Base-by-base conservation (phyloP, 2,888 invertebrate species). In the Brachypalpus laphriformis region DNA sequence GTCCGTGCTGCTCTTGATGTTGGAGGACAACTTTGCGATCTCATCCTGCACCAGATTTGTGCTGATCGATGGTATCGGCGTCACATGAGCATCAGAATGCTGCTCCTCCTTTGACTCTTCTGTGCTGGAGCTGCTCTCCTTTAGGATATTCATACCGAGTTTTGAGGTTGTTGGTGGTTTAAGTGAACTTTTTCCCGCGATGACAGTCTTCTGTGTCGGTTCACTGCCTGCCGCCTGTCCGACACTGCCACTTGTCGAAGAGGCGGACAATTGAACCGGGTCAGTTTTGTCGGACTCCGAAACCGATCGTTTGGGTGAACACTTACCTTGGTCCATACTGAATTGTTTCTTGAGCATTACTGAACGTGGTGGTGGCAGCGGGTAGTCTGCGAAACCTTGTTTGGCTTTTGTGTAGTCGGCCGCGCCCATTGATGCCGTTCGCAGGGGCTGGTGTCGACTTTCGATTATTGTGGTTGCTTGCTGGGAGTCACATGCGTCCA, bases 71-170 rank as follows among this genome's bases (percentile, higher is more conserved):
- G 92, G 92, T 87, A 92, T 92, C 1, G 72, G 63, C 45, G 72
- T 68, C 37, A 87, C 86, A 0, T 87, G 70, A 4, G 75, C 81
- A 16, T 88, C 82, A 2, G 77, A 68, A n/a, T 88, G 87, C 5
- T 89, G 88, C 25, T 91, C 90, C 42, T 91, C 91, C 54, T 90
- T 91, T 1, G 91, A 90, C 75, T 92, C 92, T 82, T 92, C 92
- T 1, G 92, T 92, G 88, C 92, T 92, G 70, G 92, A 92, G 87
- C 92, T 92, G 87, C 91, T 92, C 87, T 92, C 92, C 87, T 91
- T 91, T 37, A 92, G 90, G 82, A 92, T 90, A 85, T 92, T 91
- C 90, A 91, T 90, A 83, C 91, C 91, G 57, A 91, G 87, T 87
- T 89, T 89, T 87, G 89, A 90, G 72, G 88, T 88, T 66, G 87